Percentiles rank a stretch among this genome's conserved stretches.
Evolutionary conservation across 2,888 invertebrate species (phyloP).

Genomic region (Lobophora halterata): DNA sequence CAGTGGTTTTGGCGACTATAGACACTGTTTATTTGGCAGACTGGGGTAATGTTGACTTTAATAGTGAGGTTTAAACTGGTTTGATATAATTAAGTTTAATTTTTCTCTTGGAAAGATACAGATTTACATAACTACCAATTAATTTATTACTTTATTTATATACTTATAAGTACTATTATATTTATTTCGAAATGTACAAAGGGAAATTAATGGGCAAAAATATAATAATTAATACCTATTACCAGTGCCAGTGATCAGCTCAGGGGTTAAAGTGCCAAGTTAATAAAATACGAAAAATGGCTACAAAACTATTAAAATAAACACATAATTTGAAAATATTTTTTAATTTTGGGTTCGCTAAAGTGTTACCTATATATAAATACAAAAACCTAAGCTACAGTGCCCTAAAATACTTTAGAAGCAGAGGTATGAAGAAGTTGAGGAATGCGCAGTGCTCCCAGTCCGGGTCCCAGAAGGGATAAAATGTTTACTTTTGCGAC

Average conservation of each 20-base stretch:
- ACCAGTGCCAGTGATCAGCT: too few relatives aligned
- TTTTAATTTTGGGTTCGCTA: slow-evolving; percentile 5
- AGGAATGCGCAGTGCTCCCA: slow-evolving; percentile 3
- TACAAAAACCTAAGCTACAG: slow-evolving; percentile 3
- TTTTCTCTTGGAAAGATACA: slow-evolving; percentile 2
- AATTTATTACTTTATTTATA: too few relatives aligned
- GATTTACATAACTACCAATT: slow-evolving; percentile 5
- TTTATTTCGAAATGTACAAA: too few relatives aligned
- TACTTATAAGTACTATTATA: too few relatives aligned
- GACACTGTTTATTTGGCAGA: slow-evolving; percentile 11
- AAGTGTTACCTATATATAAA: slow-evolving; percentile 1
- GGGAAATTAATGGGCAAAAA: too few relatives aligned
- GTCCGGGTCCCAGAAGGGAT: slow-evolving; percentile 4
- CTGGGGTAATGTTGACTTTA: slow-evolving; percentile 9
- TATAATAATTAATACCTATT: too few relatives aligned
- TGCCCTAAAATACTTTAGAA: slow-evolving; percentile 2
- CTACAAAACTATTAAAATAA: too few relatives aligned
- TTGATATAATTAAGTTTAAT: neutral
- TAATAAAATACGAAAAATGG: too few relatives aligned
- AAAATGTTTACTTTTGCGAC: slow-evolving; percentile 8
- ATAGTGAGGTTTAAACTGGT: slow-evolving; percentile 6
- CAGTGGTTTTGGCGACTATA: slow-evolving; percentile 16
- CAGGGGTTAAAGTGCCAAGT: too few relatives aligned
- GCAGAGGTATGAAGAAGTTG: slow-evolving; percentile 2
- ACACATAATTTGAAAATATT: too few relatives aligned